phyloP scores from a whole-genome alignment of 2,888 invertebrate genomes.

The Sarcophaga variegata region DNA sequence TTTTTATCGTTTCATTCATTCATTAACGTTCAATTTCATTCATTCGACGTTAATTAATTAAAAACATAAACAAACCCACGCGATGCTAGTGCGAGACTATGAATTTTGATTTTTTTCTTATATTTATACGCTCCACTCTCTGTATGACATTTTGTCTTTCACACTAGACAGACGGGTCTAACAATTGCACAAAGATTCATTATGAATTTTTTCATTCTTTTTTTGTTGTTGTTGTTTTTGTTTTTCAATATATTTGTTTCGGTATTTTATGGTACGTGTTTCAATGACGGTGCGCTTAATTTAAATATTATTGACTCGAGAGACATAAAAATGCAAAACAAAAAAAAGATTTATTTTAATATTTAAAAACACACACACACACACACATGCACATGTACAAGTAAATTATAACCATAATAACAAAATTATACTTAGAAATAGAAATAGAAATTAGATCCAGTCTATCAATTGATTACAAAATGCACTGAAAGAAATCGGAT shows the following conservation, averaged over 20 bases:
- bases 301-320: conserved; percentile 63
- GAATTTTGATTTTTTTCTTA: not conserved
- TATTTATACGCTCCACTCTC: conserved; percentile 16
- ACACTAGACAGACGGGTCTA: not conserved
- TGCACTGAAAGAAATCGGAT: conserved; percentile 24
- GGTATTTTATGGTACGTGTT: conserved; percentile 60
- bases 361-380: not conserved
- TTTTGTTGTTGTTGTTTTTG: conserved; percentile 4
- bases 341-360: not conserved
- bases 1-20: conserved; percentile 69
- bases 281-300: conserved; percentile 58
- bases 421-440: conserved; percentile 3
- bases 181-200: conserved; percentile 28
- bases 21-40: conserved; percentile 69
- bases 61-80: conserved; percentile 70
- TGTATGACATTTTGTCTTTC: not conserved
- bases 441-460: conserved; percentile 25
- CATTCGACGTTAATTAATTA: conserved; percentile 70
- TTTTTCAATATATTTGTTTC: conserved; percentile 4
- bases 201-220: conserved; percentile 8
- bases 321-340: conserved; percentile 31
- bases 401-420: not conserved
- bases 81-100: conserved; percentile 13
- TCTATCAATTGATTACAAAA: conserved; percentile 13
- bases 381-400: not conserved